Base-by-base conservation (phyloP, 2,888 invertebrate genomes). In the Drosophila percnosoma region DNA sequence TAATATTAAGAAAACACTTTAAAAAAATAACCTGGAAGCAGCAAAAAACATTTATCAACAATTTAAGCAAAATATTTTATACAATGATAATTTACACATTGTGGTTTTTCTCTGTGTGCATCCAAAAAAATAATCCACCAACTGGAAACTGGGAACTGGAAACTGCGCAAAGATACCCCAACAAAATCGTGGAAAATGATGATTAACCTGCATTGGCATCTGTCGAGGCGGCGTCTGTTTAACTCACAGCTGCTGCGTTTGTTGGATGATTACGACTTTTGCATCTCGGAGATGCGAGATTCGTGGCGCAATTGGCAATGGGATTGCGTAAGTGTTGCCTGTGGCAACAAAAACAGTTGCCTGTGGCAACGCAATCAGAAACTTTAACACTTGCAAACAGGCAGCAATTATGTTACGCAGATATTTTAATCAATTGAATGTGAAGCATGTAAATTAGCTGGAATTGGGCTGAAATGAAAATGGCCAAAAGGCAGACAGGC, bases 341-440 rank as follows among this genome's bases (percentile, higher is more conserved):
- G 54, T 34, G 31, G 45, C 57, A 51, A 45, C 60, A 64, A 49
- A 64, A 45, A n/a, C n/a, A n/a, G 59, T 49, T 48, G 42, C 59
- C 42, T 42, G 54, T 34, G 31, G 45, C 57, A 51, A 75, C 68
- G 81, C 73, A 75, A 61, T 73, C 66, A 51, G 52, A 63, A 55
- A 58, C 73, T 57, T 54, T 40, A 53, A 49, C 75, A 65, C 70
- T 65, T 72, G 15, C 36, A 13, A 13, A 29, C 18, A 13, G 73
- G 67, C 80, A 64, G 66, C 77, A 75, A 76, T 71, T 57, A 64
- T 69, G 59, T 65, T 75, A 75, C 63, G 57, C 59, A 34, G 51
- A 53, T 15, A 24, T 24, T 29, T 62, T 34, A 34, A 65, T 75
- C 75, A 83, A 87, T 81, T 87, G 80, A 84, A 66, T 64, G 68